Percentiles rank a stretch among this genome's conserved stretches.
phyloP scores from a whole-genome alignment of 2,797 vertebrate species.

The Anguilla obscura region DNA sequence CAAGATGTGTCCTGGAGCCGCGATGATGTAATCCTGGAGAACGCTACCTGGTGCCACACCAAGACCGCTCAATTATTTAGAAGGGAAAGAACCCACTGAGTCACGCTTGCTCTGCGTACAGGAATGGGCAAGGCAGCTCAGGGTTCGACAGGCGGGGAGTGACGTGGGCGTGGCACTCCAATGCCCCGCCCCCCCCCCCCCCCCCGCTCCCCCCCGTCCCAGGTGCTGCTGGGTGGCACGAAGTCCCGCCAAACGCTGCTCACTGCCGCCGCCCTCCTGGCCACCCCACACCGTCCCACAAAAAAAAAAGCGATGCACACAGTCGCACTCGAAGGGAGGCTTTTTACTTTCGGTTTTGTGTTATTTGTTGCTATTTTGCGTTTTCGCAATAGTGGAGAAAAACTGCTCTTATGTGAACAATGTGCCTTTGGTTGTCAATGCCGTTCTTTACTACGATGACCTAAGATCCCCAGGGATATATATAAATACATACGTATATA shows the following conservation, averaged over 20 bases:
- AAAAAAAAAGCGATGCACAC: slow-evolving; percentile 35
- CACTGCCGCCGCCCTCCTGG: slow-evolving; percentile 13
- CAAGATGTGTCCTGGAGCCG: slow-evolving; percentile 17
- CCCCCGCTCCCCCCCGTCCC: background rate
- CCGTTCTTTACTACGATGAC: slow-evolving; percentile 47
- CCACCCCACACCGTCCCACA: slow-evolving; percentile 12
- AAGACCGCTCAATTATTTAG: slow-evolving; percentile 30
- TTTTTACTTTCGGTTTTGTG: slow-evolving; percentile 43
- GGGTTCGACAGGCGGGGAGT: slow-evolving; percentile 43
- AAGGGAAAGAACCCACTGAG: slow-evolving; percentile 6
- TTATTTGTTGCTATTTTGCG: slow-evolving; percentile 37
- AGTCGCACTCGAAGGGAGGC: slow-evolving; percentile 40
- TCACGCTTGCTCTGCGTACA: background rate
- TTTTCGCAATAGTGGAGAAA: slow-evolving; percentile 69
- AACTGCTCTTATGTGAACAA: slow-evolving; percentile 81
- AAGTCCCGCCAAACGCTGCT: slow-evolving; percentile 43
- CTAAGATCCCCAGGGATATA: slow-evolving; percentile 62
- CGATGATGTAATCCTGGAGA: slow-evolving; percentile 47
- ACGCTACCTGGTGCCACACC: slow-evolving; percentile 40
- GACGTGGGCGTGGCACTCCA: slow-evolving; percentile 31
- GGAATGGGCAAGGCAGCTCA: slow-evolving; percentile 27
- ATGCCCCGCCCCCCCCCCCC: background rate
- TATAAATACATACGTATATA: slow-evolving; percentile 49
- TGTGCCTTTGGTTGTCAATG: slow-evolving; percentile 88
- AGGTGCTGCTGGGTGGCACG: slow-evolving; percentile 46